A percentile compares a stretch with the other conserved stretches of the same genome.
Conservation (phyloP, 2,113 vertebrate species). For the Amblyornis subalaris region DNA sequence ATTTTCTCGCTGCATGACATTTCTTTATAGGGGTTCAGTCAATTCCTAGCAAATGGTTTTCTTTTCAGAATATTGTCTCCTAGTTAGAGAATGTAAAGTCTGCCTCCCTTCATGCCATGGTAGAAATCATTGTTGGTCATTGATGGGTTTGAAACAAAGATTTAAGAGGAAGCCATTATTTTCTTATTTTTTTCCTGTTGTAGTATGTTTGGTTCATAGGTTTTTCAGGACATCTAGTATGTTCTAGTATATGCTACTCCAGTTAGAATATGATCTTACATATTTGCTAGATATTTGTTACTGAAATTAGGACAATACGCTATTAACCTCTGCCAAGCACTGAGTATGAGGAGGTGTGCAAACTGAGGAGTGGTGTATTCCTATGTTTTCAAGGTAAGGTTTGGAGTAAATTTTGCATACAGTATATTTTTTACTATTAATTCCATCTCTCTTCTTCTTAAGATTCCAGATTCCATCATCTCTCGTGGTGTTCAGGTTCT, state of each 20-base stretch:
- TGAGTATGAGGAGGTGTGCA: not conserved
- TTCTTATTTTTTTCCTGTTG: not conserved
- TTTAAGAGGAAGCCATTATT: not conserved
- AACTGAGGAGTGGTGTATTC: not conserved
- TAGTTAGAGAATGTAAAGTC: not conserved
- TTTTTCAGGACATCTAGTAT: not conserved
- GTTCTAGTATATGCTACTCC: not conserved
- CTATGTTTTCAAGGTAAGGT: not conserved
- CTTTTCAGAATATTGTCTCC: not conserved
- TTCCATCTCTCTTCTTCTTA: constrained; percentile 38
- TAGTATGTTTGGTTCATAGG: not conserved
- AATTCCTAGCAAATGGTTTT: not conserved
- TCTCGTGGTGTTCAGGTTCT: constrained; percentile 98
- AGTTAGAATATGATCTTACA: not conserved
- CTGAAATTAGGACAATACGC: not conserved
- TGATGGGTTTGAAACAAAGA: not conserved
- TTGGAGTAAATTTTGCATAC: not conserved
- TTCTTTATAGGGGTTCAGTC: not conserved
- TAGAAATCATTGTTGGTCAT: not conserved
- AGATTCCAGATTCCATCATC: constrained; percentile 99
- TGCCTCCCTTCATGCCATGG: not conserved
- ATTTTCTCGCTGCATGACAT: not conserved
- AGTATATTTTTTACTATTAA: not conserved
- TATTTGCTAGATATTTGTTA: not conserved
- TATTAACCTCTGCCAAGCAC: not conserved